A percentile compares a stretch with the other conserved stretches of the same genome.
Conservation (phyloP, 2,797 vertebrate species). For the Chrosomus eos region DNA sequence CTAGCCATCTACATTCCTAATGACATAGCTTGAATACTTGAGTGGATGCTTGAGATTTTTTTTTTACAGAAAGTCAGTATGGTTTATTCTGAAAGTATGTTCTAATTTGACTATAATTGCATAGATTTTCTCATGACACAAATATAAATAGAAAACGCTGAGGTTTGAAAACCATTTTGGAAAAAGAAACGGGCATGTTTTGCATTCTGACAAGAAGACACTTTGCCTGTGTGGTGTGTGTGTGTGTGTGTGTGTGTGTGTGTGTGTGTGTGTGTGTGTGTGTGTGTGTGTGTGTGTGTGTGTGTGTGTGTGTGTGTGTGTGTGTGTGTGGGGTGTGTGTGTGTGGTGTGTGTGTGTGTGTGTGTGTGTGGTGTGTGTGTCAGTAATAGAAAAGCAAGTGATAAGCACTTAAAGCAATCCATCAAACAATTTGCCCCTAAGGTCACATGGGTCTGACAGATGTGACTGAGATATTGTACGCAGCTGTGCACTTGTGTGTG, state of each 20-base stretch:
- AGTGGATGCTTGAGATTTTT: constrained; percentile 19
- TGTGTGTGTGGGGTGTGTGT: constrained; percentile 43
- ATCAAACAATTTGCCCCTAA: constrained; percentile 70
- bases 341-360: constrained; percentile 44
- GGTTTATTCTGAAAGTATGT: constrained; percentile 3
- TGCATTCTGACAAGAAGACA: constrained; percentile 45
- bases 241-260: constrained; percentile 44
- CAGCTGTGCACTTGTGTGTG: constrained; percentile 26
- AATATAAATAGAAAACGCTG: constrained; percentile 46
- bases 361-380: constrained; percentile 33
- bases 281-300: constrained; percentile 44
- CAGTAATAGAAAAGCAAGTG: constrained; percentile 69
- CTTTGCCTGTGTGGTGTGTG: constrained; percentile 25
- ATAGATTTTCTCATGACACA: constrained; percentile 16
- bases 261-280: constrained; percentile 35
- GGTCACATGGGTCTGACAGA: constrained; percentile 74
- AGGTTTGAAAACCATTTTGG: constrained; percentile 24
- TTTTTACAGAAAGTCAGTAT: constrained; percentile 17
- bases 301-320: constrained; percentile 31
- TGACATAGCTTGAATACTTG: constrained; percentile 37
- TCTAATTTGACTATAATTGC: constrained; percentile 41
- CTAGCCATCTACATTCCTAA: constrained; percentile 45
- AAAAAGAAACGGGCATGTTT: constrained; percentile 45
- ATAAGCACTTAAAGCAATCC: constrained; percentile 74
- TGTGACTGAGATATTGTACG: constrained; percentile 61